Evolutionary conservation across 2,888 invertebrate genomes (phyloP).

Genomic region (Lymantria dispar): DNA sequence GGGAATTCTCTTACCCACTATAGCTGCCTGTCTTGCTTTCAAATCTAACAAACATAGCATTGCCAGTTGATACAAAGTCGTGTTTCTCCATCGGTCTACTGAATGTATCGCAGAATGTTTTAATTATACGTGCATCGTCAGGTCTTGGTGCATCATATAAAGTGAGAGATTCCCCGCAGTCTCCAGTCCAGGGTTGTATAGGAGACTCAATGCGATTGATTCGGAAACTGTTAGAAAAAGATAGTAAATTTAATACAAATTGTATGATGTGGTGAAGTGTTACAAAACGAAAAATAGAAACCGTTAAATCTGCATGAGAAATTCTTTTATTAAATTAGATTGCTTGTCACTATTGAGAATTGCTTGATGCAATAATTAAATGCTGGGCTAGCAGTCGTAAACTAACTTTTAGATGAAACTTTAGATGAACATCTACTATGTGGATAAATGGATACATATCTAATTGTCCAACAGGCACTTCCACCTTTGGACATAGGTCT

Average conservation of each 20-base stretch:
- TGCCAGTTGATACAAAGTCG: conserved; percentile 94
- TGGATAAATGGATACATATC: no score
- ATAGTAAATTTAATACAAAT: not conserved
- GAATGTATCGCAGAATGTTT: conserved; percentile 97
- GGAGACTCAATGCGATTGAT: conserved; percentile 95
- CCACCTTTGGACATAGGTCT: no score
- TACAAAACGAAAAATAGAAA: no score
- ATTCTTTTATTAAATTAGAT: no score
- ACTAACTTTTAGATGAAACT: no score
- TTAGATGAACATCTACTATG: no score
- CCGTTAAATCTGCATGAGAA: no score
- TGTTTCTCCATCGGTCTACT: conserved; percentile 96
- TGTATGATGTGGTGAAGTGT: no score
- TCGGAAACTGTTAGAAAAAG: conserved; percentile 84
- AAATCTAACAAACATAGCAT: conserved; percentile 92
- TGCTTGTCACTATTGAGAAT: no score
- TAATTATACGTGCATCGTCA: conserved; percentile 94
- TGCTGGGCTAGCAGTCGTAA: no score
- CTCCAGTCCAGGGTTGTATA: conserved; percentile 92
- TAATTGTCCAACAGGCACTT: no score
- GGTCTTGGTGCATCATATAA: conserved; percentile 94
- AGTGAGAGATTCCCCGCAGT: conserved; percentile 94
- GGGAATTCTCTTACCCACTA: conserved; percentile 84
- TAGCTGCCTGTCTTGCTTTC: conserved; percentile 96
- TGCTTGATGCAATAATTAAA: no score